Conservation (phyloP, 2,797 vertebrate genomes). For the Peromyscus melanophrys region DNA sequence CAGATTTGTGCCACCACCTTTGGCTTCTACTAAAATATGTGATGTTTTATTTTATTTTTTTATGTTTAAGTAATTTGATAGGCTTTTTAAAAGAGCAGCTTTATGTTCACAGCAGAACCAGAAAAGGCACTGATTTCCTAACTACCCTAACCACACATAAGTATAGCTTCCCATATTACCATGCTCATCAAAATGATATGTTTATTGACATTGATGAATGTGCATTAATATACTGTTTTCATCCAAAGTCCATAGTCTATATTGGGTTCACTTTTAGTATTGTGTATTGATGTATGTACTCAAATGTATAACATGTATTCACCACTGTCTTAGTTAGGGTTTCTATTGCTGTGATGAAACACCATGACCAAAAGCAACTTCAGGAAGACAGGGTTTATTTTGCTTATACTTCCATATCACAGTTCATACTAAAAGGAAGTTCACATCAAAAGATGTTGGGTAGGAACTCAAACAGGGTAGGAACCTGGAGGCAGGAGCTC, state of each 20-base stretch:
- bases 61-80: neutral
- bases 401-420: neutral
- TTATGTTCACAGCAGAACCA: neutral
- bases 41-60: conserved; percentile 16
- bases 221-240: neutral
- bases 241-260: neutral
- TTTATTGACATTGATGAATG: neutral
- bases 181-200: neutral
- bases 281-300: neutral
- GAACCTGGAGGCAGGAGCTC: neutral
- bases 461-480: neutral
- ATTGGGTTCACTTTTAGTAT: neutral
- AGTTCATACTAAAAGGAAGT: neutral
- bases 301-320: neutral
- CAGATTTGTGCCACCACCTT: neutral
- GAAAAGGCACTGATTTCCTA: neutral
- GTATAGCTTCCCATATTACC: neutral
- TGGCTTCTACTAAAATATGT: neutral
- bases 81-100: neutral
- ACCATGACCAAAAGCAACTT: neutral
- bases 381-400: neutral
- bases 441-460: neutral
- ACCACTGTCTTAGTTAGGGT: neutral
- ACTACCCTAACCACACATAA: neutral
- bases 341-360: neutral